Conservation (phyloP, 2,797 vertebrate species). For the Eulemur coronatus region DNA sequence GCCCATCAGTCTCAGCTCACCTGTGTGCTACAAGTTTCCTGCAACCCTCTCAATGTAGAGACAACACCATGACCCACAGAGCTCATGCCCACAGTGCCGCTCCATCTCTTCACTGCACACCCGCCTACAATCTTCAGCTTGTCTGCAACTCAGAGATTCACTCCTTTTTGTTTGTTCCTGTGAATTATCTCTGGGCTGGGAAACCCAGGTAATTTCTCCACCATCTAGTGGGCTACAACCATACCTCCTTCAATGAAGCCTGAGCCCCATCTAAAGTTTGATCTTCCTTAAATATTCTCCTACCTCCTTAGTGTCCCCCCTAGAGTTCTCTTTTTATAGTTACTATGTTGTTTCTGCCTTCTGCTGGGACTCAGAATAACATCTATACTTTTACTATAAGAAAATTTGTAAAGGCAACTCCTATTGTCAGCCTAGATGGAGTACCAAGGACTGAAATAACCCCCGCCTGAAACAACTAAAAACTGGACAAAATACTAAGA, state of each 20-base stretch:
- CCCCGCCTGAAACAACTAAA: accelerated
- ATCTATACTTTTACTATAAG: not conserved
- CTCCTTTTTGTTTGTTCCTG: not conserved
- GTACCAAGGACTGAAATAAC: not conserved
- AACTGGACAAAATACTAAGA: not conserved
- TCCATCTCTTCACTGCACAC: not conserved
- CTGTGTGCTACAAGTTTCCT: not conserved
- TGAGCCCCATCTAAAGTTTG: not conserved
- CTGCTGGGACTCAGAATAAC: not conserved
- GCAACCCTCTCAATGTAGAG: not conserved
- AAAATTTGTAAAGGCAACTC: not conserved
- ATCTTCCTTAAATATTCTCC: not conserved
- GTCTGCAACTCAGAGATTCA: not conserved
- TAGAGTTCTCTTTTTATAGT: not conserved
- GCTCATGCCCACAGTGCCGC: not conserved
- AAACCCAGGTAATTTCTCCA: not conserved
- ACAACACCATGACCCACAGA: not conserved
- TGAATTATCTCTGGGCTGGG: not conserved
- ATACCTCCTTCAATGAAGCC: not conserved
- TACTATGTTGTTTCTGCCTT: not conserved
- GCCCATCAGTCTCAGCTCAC: not conserved
- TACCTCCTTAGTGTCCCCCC: not conserved
- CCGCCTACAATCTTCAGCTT: not conserved
- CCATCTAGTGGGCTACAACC: not conserved
- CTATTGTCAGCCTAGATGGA: not conserved